Evolutionary conservation across 2,797 vertebrate genomes (phyloP).

Genomic region (Myiotriccus ornatus): DNA sequence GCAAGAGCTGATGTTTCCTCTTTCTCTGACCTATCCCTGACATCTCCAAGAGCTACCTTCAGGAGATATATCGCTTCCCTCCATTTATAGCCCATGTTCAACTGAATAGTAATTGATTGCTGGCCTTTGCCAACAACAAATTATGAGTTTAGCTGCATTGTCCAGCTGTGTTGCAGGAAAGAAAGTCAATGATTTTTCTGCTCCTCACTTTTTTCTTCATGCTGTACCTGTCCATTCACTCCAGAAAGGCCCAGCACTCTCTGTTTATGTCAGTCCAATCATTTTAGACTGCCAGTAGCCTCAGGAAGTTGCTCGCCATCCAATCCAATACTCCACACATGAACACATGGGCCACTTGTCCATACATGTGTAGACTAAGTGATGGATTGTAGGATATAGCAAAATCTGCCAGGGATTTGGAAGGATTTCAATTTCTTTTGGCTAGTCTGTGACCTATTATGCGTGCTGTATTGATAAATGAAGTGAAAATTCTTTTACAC

Average conservation of each 20-base stretch:
- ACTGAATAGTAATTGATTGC: not conserved
- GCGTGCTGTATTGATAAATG: constrained; percentile 10
- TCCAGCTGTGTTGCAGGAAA: not conserved
- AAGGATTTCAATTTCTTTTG: constrained; percentile 43
- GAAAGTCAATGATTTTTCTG: not conserved
- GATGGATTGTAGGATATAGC: not conserved
- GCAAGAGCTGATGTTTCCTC: not conserved
- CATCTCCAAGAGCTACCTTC: not conserved
- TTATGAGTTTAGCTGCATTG: not conserved
- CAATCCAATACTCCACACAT: not conserved
- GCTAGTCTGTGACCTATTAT: constrained; percentile 34
- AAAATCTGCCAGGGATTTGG: constrained; percentile 32
- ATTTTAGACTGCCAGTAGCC: not conserved
- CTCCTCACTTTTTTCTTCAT: not conserved
- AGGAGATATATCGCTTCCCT: not conserved
- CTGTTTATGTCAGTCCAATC: not conserved
- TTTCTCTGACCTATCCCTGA: not conserved
- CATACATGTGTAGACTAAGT: not conserved
- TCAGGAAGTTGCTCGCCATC: not conserved
- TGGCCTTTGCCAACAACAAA: not conserved
- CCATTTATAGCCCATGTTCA: not conserved
- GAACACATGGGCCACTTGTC: not conserved
- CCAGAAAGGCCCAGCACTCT: not conserved
- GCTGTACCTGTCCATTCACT: not conserved
- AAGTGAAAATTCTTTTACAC: constrained; percentile 54